A percentile compares a stretch with the other conserved stretches of the same genome.
These are phyloP conservation scores for Neodiprion pinetum DNA, from an alignment of 1,140 invertebrate species.

Conservation along the genomic window DNA sequence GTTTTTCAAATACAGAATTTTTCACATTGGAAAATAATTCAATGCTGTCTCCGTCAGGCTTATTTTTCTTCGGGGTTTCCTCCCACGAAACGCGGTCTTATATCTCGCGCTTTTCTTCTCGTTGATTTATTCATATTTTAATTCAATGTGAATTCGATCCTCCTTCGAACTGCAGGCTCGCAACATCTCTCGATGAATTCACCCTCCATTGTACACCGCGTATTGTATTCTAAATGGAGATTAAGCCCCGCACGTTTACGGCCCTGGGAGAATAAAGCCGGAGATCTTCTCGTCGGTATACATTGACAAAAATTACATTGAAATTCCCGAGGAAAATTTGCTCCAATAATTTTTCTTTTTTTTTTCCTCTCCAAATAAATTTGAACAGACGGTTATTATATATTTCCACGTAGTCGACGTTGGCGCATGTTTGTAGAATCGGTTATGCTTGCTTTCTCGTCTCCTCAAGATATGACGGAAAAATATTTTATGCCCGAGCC, in stretches of 20 bases:
- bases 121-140: conserved; percentile 8
- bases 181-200: not conserved
- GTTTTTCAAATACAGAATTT: not conserved
- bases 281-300: too few species aligned
- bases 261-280: not conserved
- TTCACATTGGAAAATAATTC: not conserved
- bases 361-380: too few species aligned
- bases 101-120: not conserved
- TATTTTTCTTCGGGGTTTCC: not conserved
- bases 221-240: conserved; percentile 4
- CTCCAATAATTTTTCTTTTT: too few species aligned
- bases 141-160: conserved; percentile 7
- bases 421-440: too few species aligned
- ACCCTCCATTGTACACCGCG: not conserved
- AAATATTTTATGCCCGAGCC: too few species aligned
- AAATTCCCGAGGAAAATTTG: too few species aligned
- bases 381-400: too few species aligned
- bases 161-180: not conserved
- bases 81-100: not conserved
- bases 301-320: too few species aligned
- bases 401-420: too few species aligned
- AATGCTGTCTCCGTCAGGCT: not conserved
- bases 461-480: too few species aligned
- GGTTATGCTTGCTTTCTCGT: too few species aligned
- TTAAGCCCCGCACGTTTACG: not conserved